Percentiles rank a stretch among this genome's conserved stretches.
phyloP scores from a whole-genome alignment of 2,888 invertebrate genomes.

The Oasisia sp. region DNA sequence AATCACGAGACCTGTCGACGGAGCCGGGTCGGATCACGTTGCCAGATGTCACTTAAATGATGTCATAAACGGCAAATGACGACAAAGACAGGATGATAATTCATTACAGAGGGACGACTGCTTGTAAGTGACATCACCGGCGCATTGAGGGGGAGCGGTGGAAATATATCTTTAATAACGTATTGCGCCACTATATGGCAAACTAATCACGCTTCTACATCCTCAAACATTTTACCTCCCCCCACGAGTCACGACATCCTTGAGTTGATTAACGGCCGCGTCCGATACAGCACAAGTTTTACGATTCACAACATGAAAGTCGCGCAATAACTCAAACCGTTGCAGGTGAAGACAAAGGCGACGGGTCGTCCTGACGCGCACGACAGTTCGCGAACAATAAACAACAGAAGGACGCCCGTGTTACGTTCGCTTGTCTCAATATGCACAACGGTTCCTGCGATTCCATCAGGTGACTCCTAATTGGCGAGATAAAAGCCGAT shows the following conservation, averaged over 20 bases:
- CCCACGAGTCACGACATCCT: no score
- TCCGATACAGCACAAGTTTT: not conserved
- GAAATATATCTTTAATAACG: no score
- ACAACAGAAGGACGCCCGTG: not conserved
- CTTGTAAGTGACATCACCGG: no score
- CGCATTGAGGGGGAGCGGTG: no score
- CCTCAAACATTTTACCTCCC: no score
- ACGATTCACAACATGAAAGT: constrained; percentile 5
- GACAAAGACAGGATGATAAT: not conserved
- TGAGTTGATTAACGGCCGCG: not conserved
- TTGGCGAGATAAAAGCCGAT: constrained; percentile 5
- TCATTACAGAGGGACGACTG: not conserved
- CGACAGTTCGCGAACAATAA: not conserved
- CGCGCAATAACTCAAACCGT: not conserved
- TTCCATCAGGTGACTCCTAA: constrained; percentile 12
- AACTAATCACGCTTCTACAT: no score
- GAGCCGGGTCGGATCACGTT: not conserved
- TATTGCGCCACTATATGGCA: no score
- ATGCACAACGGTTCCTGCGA: constrained; percentile 1
- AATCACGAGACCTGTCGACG: not conserved
- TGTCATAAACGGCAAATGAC: not conserved
- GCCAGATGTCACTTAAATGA: not conserved
- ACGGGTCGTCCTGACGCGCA: not conserved
- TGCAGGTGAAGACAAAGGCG: constrained; percentile 6
- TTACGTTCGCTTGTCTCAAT: not conserved